Percentiles rank a stretch among this genome's conserved stretches.
These are phyloP conservation scores for Harpalus rufipes DNA, from an alignment of 2,888 invertebrate genomes.

Conservation along the genomic window DNA sequence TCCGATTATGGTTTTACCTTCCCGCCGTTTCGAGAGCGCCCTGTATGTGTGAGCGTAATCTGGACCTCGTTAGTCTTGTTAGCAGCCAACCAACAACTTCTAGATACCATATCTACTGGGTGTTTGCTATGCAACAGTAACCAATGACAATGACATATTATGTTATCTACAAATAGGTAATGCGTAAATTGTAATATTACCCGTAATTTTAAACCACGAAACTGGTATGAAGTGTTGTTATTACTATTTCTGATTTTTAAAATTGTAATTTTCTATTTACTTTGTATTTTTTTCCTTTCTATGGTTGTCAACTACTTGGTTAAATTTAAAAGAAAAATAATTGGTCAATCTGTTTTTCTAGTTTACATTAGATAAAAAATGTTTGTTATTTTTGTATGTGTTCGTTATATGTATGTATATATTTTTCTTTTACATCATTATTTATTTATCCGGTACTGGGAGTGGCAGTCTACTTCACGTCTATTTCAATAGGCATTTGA, in stretches of 20 bases:
- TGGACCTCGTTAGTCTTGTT: slow-evolving; percentile 58
- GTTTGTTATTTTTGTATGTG: too few relatives aligned
- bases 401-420: too few relatives aligned
- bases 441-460: too few relatives aligned
- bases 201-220: not conserved
- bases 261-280: not conserved
- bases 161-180: slow-evolving; percentile 9
- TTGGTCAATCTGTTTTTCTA: too few relatives aligned
- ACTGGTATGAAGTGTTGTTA: not conserved
- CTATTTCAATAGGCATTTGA: too few relatives aligned
- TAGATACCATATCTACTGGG: slow-evolving; percentile 33
- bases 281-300: not conserved
- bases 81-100: slow-evolving; percentile 34
- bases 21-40: slow-evolving; percentile 64
- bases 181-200: slow-evolving; percentile 28
- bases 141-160: not conserved
- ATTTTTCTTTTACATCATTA: too few relatives aligned
- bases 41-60: slow-evolving; percentile 51
- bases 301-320: not conserved
- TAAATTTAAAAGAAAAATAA: too few relatives aligned
- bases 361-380: too few relatives aligned
- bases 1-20: slow-evolving; percentile 65
- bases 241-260: not conserved
- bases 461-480: too few relatives aligned
- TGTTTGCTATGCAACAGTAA: slow-evolving; percentile 24